Conservation (phyloP, 2,113 vertebrate species). For the Tautogolabrus adspersus region DNA sequence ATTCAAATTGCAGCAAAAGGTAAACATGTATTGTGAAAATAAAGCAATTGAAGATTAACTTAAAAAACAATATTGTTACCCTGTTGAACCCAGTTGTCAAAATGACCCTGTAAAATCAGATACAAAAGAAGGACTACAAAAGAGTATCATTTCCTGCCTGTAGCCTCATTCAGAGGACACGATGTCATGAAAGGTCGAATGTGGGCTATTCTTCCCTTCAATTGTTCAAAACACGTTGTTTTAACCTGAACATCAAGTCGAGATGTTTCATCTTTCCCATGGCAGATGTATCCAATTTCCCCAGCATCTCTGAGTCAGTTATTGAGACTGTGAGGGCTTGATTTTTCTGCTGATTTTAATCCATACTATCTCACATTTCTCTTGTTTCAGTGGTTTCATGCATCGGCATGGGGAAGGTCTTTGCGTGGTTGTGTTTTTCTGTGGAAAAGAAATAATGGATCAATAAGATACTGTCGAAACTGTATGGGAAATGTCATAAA, state of each 20-base stretch:
- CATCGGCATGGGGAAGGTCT: constrained; percentile 31
- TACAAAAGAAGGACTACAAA: neutral
- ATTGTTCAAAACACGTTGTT: constrained; percentile 2
- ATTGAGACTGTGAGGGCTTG: neutral
- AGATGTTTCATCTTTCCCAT: constrained; percentile 13
- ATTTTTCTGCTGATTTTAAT: too few species aligned
- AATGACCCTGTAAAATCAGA: constrained; percentile 39
- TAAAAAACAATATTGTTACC: constrained; percentile 39
- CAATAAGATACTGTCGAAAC: neutral
- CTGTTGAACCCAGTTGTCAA: constrained; percentile 55
- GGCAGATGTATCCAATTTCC: neutral
- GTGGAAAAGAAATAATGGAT: constrained; percentile 4
- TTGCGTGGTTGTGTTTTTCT: constrained; percentile 71
- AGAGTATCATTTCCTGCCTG: neutral
- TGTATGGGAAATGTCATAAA: neutral
- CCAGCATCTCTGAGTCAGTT: neutral
- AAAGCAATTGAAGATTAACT: constrained; percentile 11
- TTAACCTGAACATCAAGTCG: neutral
- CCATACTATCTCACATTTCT: neutral
- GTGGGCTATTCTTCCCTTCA: neutral
- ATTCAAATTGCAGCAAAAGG: constrained; percentile 23
- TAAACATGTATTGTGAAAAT: constrained; percentile 36
- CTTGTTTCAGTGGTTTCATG: constrained; percentile 44
- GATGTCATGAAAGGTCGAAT: neutral
- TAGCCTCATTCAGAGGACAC: neutral